Conservation (phyloP, 2,113 vertebrate genomes). For the Pituophis catenifer region DNA sequence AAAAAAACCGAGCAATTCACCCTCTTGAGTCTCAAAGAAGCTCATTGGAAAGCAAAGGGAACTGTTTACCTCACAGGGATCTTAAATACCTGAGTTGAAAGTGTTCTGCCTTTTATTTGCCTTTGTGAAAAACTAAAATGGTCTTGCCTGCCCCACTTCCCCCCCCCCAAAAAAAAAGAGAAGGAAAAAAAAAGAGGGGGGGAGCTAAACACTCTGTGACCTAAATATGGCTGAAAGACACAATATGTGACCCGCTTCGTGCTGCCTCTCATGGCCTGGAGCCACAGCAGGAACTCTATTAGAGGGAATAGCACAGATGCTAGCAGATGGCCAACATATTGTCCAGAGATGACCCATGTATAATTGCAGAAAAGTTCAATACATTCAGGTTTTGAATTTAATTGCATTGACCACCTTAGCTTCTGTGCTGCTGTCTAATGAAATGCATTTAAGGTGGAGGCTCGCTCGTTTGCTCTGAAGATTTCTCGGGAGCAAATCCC, state of each 20-base stretch:
- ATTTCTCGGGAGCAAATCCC: conserved; percentile 27
- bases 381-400: conserved; percentile 87
- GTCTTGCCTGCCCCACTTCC: conserved; percentile 66
- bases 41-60: conserved; percentile 45
- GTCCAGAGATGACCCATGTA: conserved; percentile 91
- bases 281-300: conserved; percentile 85
- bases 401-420: conserved; percentile 86
- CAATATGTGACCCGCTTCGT: conserved; percentile 95
- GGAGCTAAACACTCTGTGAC: conserved; percentile 75
- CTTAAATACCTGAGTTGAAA: conserved; percentile 61
- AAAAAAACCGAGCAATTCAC: background rate
- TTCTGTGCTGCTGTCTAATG: conserved; percentile 66
- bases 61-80: conserved; percentile 53
- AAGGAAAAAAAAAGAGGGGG: too few relatives aligned
- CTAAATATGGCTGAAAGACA: conserved; percentile 99
- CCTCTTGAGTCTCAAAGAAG: background rate
- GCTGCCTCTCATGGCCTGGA: conserved; percentile 78
- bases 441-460: conserved; percentile 84
- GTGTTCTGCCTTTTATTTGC: conserved; percentile 73
- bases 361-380: conserved; percentile 92
- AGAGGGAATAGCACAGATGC: conserved; percentile 91
- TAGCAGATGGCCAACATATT: conserved; percentile 97
- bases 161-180: background rate
- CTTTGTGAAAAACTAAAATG: conserved; percentile 80
- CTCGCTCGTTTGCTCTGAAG: conserved; percentile 31